phyloP scores from a whole-genome alignment of 2,797 vertebrate species.

The Eurystomus glaucurus region DNA sequence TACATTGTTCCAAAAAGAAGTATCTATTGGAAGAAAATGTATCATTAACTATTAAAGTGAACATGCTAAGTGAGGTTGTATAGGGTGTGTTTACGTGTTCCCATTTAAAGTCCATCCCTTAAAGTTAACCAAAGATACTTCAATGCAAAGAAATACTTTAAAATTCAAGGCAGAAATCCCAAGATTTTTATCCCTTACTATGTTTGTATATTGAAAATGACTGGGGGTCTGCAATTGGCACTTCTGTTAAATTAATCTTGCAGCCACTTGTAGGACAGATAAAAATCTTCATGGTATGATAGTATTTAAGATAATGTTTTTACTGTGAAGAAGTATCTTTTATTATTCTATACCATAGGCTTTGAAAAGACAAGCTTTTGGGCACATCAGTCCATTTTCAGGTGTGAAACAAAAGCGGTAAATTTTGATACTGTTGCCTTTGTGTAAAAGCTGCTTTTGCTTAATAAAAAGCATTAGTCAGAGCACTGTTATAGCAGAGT shows the following conservation, averaged over 20 bases:
- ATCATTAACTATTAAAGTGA: neutral
- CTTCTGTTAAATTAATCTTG: neutral
- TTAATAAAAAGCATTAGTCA: neutral
- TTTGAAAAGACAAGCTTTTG: neutral
- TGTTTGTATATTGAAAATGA: neutral
- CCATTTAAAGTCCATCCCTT: neutral
- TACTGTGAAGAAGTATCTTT: neutral
- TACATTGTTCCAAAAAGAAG: neutral
- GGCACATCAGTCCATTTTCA: neutral
- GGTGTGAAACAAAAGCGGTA: neutral
- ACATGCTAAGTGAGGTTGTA: neutral
- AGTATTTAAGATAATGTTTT: neutral
- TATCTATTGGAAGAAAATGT: neutral
- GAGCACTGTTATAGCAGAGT: neutral
- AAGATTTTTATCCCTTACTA: neutral
- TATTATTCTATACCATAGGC: neutral
- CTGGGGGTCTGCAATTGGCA: neutral
- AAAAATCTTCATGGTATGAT: neutral
- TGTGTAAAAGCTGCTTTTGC: neutral
- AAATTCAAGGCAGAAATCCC: neutral
- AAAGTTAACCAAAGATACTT: neutral
- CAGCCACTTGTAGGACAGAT: neutral
- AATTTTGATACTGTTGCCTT: accelerated
- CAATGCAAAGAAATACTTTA: neutral
- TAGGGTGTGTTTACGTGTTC: neutral